phyloP scores from a whole-genome alignment of 2,113 vertebrate genomes.

The Propithecus coquereli region DNA sequence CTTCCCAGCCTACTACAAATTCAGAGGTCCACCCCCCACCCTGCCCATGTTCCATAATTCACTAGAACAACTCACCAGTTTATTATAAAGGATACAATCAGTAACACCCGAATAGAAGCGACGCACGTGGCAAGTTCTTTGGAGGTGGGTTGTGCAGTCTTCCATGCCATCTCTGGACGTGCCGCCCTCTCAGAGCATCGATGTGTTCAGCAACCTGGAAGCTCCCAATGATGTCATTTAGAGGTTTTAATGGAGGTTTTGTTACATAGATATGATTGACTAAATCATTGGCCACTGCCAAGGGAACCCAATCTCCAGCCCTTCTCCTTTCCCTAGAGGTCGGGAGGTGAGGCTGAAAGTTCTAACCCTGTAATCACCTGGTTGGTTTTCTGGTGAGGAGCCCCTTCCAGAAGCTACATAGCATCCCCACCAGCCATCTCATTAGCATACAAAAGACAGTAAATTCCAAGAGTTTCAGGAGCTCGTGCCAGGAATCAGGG shows the following conservation, averaged over 20 bases:
- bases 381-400: not conserved
- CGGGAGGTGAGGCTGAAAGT: not conserved
- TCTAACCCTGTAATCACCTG: not conserved
- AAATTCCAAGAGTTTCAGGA: not conserved
- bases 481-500: not conserved
- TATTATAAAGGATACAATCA: not conserved
- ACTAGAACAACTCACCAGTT: not conserved
- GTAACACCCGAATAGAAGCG: not conserved
- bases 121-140: not conserved
- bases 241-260: not conserved
- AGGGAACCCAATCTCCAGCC: not conserved
- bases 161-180: not conserved
- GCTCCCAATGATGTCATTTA: not conserved
- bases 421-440: not conserved
- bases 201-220: not conserved
- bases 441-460: slow-evolving; percentile 7
- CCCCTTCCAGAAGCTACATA: not conserved
- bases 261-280: not conserved
- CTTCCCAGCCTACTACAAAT: not conserved
- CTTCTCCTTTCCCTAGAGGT: not conserved
- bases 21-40: not conserved
- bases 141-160: not conserved
- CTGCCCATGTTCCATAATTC: not conserved
- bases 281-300: not conserved
- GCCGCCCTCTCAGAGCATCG: not conserved